These are phyloP conservation scores for Romanogobio albipinnatus DNA, from an alignment of 2,113 vertebrate species.

Conservation along the genomic window DNA sequence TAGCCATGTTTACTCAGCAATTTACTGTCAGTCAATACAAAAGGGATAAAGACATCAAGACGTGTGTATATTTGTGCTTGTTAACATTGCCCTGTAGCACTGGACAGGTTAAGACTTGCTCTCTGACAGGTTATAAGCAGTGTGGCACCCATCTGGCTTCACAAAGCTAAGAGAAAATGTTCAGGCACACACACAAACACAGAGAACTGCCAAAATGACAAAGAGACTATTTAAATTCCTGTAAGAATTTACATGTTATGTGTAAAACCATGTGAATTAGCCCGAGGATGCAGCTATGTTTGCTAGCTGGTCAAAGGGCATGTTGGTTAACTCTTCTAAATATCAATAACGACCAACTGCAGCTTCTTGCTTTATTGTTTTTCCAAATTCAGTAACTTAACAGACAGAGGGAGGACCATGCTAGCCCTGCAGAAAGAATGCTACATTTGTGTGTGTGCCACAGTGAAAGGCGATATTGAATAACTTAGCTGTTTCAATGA, in stretches of 20 bases:
- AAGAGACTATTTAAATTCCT: background rate
- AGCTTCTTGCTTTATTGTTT: conserved; percentile 76
- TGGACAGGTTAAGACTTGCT: conserved; percentile 51
- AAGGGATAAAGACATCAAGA: conserved; percentile 48
- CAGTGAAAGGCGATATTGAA: background rate
- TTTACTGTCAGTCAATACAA: conserved; percentile 54
- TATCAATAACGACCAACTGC: conserved; percentile 82
- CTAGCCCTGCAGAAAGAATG: background rate
- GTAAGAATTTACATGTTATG: background rate
- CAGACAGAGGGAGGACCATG: background rate
- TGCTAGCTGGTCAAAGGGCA: conserved; percentile 69
- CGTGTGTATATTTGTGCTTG: conserved; percentile 25
- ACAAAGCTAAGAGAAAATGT: conserved; percentile 37
- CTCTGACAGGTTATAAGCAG: conserved; percentile 47
- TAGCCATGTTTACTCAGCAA: conserved; percentile 53
- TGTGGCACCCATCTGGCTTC: conserved; percentile 48
- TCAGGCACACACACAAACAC: background rate
- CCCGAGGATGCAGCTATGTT: background rate
- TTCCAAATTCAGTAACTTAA: conserved; percentile 55
- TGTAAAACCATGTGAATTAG: background rate
- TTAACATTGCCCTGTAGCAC: conserved; percentile 22
- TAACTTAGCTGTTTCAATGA: background rate
- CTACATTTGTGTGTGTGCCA: conserved; percentile 2
- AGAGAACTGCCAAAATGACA: conserved; percentile 23
- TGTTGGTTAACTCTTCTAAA: conserved; percentile 78